These are phyloP conservation scores for Craseonycteris thonglongyai DNA, from an alignment of 2,113 vertebrate genomes.

Conservation along the genomic window DNA sequence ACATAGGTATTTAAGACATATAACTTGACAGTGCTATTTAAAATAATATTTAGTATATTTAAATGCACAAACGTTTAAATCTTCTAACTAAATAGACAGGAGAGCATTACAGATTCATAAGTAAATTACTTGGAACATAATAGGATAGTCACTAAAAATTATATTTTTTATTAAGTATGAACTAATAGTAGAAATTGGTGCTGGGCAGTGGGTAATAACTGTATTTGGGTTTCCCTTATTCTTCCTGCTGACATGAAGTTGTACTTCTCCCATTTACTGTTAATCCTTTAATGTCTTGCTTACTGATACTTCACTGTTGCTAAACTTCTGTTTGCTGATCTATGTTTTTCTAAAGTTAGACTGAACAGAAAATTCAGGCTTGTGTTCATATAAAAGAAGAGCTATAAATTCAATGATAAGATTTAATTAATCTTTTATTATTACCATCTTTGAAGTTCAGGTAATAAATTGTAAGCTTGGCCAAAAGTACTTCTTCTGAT, in stretches of 20 bases:
- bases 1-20: conserved; percentile 1
- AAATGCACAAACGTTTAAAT: neutral
- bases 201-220: conserved; percentile 31
- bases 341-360: conserved; percentile 67
- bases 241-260: conserved; percentile 62
- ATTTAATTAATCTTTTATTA: conserved; percentile 86
- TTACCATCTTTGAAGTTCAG: conserved; percentile 80
- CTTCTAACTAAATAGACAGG: conserved; percentile 2
- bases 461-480: conserved; percentile 80
- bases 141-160: conserved; percentile 24
- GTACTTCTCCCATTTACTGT: conserved; percentile 62
- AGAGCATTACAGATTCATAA: neutral
- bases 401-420: conserved; percentile 78
- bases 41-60: neutral
- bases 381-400: conserved; percentile 74
- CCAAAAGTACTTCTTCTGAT: conserved; percentile 80
- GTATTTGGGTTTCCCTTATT: conserved; percentile 21
- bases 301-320: conserved; percentile 67
- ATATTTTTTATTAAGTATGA: conserved; percentile 46
- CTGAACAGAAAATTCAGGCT: conserved; percentile 77
- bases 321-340: conserved; percentile 66
- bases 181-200: conserved; percentile 42
- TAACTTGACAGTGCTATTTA: neutral
- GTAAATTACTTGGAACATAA: neutral
- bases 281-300: conserved; percentile 63